A percentile compares a stretch with the other conserved stretches of the same genome.
These are phyloP conservation scores for Malurus splendens DNA, from an alignment of 2,797 vertebrate genomes.

Conservation along the genomic window DNA sequence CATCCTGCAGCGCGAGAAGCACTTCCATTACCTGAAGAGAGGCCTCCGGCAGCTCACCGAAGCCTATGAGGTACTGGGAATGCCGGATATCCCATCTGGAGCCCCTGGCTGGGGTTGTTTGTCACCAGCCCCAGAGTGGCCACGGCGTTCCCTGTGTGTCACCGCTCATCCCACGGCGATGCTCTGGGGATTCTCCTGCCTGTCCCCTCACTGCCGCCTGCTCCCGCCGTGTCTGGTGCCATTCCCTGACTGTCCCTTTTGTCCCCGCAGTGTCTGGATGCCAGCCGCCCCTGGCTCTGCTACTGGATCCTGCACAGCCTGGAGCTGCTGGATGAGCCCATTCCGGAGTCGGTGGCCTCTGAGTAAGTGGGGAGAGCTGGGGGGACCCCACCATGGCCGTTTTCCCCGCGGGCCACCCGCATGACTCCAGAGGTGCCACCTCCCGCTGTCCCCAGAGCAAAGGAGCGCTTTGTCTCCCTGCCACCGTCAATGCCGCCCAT, in stretches of 20 bases:
- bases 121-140: rapidly evolving
- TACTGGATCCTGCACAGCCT: constrained; percentile 88
- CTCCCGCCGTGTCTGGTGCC: rapidly evolving
- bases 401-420: not conserved
- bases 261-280: constrained; percentile 85
- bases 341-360: constrained; percentile 82
- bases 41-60: constrained; percentile 91
- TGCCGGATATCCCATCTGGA: not conserved
- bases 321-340: constrained; percentile 88
- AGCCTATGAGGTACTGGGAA: constrained; percentile 84
- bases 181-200: not conserved
- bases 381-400: not conserved
- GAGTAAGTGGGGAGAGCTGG: constrained; percentile 78
- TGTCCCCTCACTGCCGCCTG: not conserved
- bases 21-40: constrained; percentile 93
- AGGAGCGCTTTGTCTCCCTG: constrained; percentile 64
- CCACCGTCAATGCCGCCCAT: constrained; percentile 64
- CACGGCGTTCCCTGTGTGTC: not conserved
- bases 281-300: constrained; percentile 81
- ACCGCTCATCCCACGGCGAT: rapidly evolving
- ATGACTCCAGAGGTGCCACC: not conserved
- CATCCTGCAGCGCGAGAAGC: constrained; percentile 86
- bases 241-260: not conserved
- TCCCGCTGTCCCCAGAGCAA: constrained; percentile 47
- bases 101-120: not conserved